These are phyloP conservation scores for Coleophora flavipennella DNA, from an alignment of 2,888 invertebrate genomes.

Conservation along the genomic window DNA sequence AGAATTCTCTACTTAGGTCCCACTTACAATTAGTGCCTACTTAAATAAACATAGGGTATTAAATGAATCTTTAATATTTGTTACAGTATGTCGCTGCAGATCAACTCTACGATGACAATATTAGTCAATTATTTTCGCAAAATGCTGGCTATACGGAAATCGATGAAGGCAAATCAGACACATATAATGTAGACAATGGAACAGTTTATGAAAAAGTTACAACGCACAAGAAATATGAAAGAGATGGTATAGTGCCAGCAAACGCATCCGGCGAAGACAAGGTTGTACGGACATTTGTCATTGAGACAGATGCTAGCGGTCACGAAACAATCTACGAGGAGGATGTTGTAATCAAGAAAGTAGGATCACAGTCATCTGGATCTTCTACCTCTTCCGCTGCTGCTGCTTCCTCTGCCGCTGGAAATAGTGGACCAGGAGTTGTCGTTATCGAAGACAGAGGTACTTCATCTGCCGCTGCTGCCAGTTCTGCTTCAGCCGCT, in stretches of 20 bases:
- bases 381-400: not conserved
- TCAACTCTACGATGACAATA: constrained; percentile 15
- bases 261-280: constrained; percentile 23
- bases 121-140: constrained; percentile 1
- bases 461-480: no score
- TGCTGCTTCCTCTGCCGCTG: not conserved
- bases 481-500: not conserved
- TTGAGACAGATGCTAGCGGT: constrained; percentile 31
- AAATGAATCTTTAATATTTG: no score
- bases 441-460: not conserved
- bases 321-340: constrained; percentile 35
- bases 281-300: constrained; percentile 23
- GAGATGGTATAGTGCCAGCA: constrained; percentile 12
- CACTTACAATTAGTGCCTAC: no score
- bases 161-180: constrained; percentile 22
- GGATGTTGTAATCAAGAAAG: constrained; percentile 33
- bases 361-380: constrained; percentile 6
- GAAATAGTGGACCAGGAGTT: no score
- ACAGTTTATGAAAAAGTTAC: constrained; percentile 23
- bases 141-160: constrained; percentile 18
- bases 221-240: constrained; percentile 22
- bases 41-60: no score
- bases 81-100: constrained; percentile 35
- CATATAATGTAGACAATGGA: constrained; percentile 22
- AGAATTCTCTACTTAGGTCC: no score